phyloP scores from a whole-genome alignment of 2,113 vertebrate genomes.

The Eidolon helvum region DNA sequence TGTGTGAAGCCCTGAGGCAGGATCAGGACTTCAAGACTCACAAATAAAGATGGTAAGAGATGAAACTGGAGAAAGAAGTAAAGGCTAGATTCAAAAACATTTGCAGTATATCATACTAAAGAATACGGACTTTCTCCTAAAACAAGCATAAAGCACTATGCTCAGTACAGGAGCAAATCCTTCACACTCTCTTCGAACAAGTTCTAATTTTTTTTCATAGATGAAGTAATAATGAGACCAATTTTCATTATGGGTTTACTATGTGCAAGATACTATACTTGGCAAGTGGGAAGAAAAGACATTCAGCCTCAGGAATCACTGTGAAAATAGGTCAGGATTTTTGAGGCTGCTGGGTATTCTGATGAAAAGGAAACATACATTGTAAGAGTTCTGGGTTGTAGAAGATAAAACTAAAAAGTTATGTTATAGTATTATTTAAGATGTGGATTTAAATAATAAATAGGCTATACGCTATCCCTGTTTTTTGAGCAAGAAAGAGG shows the following conservation, averaged over 20 bases:
- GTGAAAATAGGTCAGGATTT: constrained; percentile 7
- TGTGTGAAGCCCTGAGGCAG: background rate
- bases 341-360: background rate
- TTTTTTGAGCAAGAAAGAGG: constrained; percentile 13
- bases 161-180: background rate
- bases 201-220: background rate
- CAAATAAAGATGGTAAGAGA: background rate
- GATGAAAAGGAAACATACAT: background rate
- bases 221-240: background rate
- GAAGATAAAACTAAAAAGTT: constrained; percentile 18
- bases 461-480: background rate
- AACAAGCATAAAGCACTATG: background rate
- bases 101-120: background rate
- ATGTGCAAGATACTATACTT: background rate
- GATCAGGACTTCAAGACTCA: background rate
- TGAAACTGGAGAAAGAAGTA: background rate
- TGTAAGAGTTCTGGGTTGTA: background rate
- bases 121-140: background rate
- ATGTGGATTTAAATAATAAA: background rate
- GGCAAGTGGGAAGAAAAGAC: background rate
- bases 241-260: background rate
- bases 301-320: background rate
- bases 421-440: background rate
- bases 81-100: background rate
- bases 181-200: background rate